Conservation (phyloP, 2,888 invertebrate genomes). For the Flexamia atlantica region DNA sequence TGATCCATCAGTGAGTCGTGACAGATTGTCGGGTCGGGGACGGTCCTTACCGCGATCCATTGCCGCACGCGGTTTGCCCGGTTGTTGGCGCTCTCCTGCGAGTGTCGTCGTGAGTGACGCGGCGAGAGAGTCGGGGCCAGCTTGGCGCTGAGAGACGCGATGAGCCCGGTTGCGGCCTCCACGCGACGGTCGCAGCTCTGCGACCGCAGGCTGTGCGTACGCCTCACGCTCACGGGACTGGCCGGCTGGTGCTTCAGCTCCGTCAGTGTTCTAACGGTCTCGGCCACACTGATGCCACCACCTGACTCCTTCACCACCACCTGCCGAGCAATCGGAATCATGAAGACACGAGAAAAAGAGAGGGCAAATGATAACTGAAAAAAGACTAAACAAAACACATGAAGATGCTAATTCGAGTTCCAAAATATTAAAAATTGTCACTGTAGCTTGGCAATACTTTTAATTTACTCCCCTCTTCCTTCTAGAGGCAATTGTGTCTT, state of each 20-base stretch:
- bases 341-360: no score
- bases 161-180: slow-evolving; percentile 81
- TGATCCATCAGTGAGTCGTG: slow-evolving; percentile 97
- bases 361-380: no score
- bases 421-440: no score
- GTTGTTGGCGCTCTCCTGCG: slow-evolving; percentile 73
- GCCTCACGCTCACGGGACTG: slow-evolving; percentile 79
- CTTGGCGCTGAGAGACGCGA: slow-evolving; percentile 85
- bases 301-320: slow-evolving; percentile 25
- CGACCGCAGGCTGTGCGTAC: slow-evolving; percentile 68
- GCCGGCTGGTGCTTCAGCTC: slow-evolving; percentile 92
- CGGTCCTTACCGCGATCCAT: slow-evolving; percentile 78
- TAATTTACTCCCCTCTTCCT: no score
- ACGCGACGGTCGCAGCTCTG: slow-evolving; percentile 74
- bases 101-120: slow-evolving; percentile 77
- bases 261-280: slow-evolving; percentile 91
- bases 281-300: slow-evolving; percentile 80
- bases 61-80: slow-evolving; percentile 84
- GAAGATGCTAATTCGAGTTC: no score
- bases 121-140: slow-evolving; percentile 81
- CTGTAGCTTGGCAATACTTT: no score
- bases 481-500: no score
- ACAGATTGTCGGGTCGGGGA: slow-evolving; percentile 86
- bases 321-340: not conserved
- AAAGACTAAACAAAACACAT: no score